Evolutionary conservation across 1,140 invertebrate genomes (phyloP).

Genomic region (Diabrotica virgifera): DNA sequence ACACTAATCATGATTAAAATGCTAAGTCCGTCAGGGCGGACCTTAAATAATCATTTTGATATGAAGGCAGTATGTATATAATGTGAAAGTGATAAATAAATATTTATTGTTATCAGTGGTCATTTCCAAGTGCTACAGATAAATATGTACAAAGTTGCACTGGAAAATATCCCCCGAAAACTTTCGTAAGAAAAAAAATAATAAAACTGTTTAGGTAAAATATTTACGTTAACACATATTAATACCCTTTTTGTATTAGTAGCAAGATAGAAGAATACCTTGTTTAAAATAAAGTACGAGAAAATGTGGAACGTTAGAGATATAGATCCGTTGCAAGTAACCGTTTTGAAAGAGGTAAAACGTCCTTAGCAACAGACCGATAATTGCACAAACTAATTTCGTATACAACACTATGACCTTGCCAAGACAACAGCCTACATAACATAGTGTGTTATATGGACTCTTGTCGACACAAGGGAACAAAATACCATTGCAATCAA

Average conservation of each 20-base stretch:
- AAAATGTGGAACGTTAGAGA: background rate
- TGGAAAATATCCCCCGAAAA: background rate
- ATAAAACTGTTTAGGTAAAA: background rate
- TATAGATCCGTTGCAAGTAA: no score
- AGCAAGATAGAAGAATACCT: background rate
- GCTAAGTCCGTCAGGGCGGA: background rate
- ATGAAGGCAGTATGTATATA: constrained; percentile 2
- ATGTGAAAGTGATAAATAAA: background rate
- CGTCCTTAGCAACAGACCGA: no score
- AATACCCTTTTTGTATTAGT: constrained; percentile 1
- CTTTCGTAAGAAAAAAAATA: background rate
- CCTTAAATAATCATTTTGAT: background rate
- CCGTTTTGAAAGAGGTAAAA: no score
- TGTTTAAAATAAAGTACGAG: background rate
- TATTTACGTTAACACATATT: background rate
- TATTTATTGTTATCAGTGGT: background rate
- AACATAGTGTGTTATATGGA: no score
- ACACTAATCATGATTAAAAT: no score
- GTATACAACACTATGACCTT: background rate
- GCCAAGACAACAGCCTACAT: no score
- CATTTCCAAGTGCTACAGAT: background rate
- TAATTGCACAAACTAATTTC: constrained; percentile 20
- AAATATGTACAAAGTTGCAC: background rate
- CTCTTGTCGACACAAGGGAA: no score
- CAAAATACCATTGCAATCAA: background rate